Conservation (phyloP, 2,113 vertebrate species). For the Psophia crepitans region DNA sequence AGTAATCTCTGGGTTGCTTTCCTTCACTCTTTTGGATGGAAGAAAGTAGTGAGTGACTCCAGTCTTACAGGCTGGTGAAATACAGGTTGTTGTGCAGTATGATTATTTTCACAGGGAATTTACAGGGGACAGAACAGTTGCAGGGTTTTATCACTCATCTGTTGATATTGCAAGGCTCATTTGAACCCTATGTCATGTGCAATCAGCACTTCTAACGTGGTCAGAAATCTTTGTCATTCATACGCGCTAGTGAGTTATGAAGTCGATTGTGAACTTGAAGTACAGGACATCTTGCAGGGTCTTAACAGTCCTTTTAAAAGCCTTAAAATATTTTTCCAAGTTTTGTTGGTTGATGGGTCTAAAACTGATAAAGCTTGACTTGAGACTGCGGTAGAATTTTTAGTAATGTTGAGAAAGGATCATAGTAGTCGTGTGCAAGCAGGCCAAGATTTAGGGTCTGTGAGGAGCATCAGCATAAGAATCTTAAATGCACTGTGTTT, state of each 20-base stretch:
- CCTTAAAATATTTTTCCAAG: background rate
- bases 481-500: background rate
- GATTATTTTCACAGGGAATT: background rate
- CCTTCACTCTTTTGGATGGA: background rate
- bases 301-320: background rate
- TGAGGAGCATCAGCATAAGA: background rate
- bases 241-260: background rate
- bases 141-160: background rate
- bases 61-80: background rate
- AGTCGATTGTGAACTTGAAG: conserved; percentile 11
- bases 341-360: background rate
- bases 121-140: background rate
- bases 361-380: background rate
- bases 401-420: background rate
- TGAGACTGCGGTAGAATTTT: background rate
- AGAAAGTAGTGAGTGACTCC: background rate
- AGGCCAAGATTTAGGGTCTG: background rate
- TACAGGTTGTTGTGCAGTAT: background rate
- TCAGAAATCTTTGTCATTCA: background rate
- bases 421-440: background rate
- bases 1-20: background rate
- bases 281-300: background rate
- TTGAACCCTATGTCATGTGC: background rate
- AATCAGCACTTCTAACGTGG: background rate
- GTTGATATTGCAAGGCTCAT: background rate